phyloP scores from a whole-genome alignment of 2,888 invertebrate species.

The Oxystoma pomonae region DNA sequence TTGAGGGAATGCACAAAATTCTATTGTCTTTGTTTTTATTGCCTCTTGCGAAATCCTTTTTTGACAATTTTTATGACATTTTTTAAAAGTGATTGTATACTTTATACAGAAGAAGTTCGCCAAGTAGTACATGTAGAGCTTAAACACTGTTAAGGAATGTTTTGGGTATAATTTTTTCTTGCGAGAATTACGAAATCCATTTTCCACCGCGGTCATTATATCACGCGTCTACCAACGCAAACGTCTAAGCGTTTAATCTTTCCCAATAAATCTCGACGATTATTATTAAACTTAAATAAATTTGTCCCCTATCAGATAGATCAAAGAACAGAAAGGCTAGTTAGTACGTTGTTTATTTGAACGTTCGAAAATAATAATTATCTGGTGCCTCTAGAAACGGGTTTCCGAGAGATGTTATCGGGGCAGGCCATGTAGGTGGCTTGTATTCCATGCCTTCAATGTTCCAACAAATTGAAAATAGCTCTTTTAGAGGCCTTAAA shows the following conservation, averaged over 20 bases:
- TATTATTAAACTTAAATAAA: background rate
- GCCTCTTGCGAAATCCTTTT: too few species aligned
- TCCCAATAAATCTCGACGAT: background rate
- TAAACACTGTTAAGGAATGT: too few species aligned
- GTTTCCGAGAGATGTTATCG: constrained; percentile 21
- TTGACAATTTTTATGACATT: too few species aligned
- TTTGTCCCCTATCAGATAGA: background rate
- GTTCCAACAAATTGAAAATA: constrained; percentile 23
- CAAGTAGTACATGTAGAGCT: too few species aligned
- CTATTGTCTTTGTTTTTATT: too few species aligned
- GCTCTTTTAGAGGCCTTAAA: constrained; percentile 18
- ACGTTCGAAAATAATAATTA: constrained; percentile 23
- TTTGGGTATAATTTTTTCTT: too few species aligned
- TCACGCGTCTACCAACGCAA: background rate
- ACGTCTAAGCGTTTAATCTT: background rate
- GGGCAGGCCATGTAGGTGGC: constrained; percentile 22
- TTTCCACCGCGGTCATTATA: background rate
- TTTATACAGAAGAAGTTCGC: too few species aligned
- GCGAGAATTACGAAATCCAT: background rate
- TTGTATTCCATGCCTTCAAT: constrained; percentile 21
- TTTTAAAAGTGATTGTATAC: too few species aligned
- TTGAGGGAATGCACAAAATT: too few species aligned
- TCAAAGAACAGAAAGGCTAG: constrained; percentile 11
- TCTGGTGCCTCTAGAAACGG: constrained; percentile 16
- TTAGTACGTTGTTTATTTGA: constrained; percentile 22